A percentile compares a stretch with the other conserved stretches of the same genome.
These are phyloP conservation scores for Chloebia gouldiae DNA, from an alignment of 2,113 vertebrate species.

Conservation along the genomic window DNA sequence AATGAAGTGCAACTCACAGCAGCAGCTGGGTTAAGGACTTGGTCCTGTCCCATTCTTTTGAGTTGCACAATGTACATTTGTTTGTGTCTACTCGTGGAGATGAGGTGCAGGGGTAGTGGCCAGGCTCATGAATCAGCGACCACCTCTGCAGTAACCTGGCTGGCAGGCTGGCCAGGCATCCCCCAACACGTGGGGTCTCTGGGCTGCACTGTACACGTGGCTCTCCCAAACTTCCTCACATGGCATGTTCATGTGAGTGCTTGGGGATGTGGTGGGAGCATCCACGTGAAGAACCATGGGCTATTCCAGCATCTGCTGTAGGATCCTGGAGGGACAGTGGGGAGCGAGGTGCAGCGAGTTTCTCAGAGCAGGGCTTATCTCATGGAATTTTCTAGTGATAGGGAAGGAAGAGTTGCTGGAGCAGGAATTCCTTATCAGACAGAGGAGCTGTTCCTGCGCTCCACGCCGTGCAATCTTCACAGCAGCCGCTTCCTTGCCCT, in stretches of 20 bases:
- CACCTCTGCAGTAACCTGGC: background rate
- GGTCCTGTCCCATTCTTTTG: background rate
- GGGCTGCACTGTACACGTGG: background rate
- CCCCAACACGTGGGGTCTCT: background rate
- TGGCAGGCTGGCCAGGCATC: background rate
- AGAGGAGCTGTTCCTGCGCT: background rate
- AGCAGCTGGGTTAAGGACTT: background rate
- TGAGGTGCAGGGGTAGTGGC: background rate
- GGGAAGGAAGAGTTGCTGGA: background rate
- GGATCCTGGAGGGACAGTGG: background rate
- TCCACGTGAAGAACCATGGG: background rate
- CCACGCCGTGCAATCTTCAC: fast-evolving
- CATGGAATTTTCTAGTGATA: fast-evolving
- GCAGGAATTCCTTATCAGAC: background rate
- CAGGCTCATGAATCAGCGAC: background rate
- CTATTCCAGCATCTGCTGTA: background rate
- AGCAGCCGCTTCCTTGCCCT: background rate
- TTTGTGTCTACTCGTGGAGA: background rate
- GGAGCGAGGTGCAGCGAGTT: fast-evolving
- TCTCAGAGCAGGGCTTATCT: background rate
- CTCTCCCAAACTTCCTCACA: background rate
- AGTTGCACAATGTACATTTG: background rate
- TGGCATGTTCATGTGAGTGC: too few relatives aligned
- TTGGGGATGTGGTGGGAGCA: too few relatives aligned
- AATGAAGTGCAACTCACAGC: background rate